phyloP scores from a whole-genome alignment of 2,113 vertebrate genomes.

The Panurus biarmicus region DNA sequence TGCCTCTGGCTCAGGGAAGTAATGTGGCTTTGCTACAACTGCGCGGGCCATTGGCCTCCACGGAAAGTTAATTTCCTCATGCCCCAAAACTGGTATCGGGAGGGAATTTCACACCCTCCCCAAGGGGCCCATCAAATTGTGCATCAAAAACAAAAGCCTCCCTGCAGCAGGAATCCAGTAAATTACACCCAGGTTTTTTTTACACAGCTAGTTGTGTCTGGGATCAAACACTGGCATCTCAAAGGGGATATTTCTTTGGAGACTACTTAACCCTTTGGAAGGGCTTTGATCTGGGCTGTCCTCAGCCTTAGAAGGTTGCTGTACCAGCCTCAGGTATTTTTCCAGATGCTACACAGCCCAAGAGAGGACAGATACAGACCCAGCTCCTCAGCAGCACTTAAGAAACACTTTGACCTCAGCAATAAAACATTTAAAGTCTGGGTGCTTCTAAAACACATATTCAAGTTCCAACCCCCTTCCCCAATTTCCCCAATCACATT shows the following conservation, averaged over 20 bases:
- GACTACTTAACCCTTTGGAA: neutral
- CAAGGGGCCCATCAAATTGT: neutral
- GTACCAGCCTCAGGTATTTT: neutral
- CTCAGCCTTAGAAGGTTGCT: neutral
- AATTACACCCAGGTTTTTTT: neutral
- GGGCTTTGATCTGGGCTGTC: neutral
- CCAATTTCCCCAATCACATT: neutral
- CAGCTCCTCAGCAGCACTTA: neutral
- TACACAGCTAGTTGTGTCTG: neutral
- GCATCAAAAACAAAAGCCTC: neutral
- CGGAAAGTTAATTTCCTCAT: neutral
- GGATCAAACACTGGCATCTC: neutral
- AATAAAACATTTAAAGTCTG: neutral
- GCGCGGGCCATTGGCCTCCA: neutral
- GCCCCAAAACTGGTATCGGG: neutral
- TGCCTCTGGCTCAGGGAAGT: neutral
- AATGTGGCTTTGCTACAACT: neutral
- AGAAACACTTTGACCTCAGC: neutral
- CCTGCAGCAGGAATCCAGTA: neutral
- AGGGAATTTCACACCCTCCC: neutral
- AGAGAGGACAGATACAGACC: fast-evolving
- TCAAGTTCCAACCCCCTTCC: neutral
- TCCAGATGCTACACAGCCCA: neutral
- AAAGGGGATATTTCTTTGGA: neutral
- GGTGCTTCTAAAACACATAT: neutral